Conservation (phyloP, 2,888 invertebrate genomes). For the Cheilosia soror region DNA sequence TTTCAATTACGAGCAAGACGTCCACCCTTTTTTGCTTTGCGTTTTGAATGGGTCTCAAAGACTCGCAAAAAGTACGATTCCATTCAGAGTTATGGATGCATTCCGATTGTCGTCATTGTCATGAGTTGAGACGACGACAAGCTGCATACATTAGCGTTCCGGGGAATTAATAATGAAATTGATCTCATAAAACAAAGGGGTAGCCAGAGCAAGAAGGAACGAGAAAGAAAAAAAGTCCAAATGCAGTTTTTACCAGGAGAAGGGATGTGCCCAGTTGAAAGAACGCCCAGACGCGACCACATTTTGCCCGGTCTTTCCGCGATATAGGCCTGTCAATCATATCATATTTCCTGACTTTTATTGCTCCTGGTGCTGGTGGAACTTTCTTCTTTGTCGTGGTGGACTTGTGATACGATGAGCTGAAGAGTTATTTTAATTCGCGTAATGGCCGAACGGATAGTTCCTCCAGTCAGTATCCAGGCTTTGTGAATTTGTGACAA, state of each 20-base stretch:
- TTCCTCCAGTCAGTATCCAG: neutral
- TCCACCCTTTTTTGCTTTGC: slow-evolving; percentile 44
- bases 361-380: slow-evolving; percentile 44
- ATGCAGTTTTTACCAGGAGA: neutral
- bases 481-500: slow-evolving; percentile 20
- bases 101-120: slow-evolving; percentile 48
- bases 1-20: slow-evolving; percentile 60
- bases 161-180: slow-evolving; percentile 66
- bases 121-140: slow-evolving; percentile 42
- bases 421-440: slow-evolving; percentile 60
- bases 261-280: slow-evolving; percentile 64
- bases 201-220: slow-evolving; percentile 38
- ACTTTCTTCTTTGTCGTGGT: slow-evolving; percentile 32
- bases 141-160: slow-evolving; percentile 58
- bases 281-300: slow-evolving; percentile 64
- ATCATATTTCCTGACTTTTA: slow-evolving; percentile 75
- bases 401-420: neutral
- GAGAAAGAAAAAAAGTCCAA: slow-evolving; percentile 21
- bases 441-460: slow-evolving; percentile 64
- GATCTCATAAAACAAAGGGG: slow-evolving; percentile 68
- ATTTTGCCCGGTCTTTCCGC: slow-evolving; percentile 12
- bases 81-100: slow-evolving; percentile 61
- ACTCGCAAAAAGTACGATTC: slow-evolving; percentile 24
- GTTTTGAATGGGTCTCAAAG: slow-evolving; percentile 2
- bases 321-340: slow-evolving; percentile 66